Evolutionary conservation across 2,113 vertebrate species (phyloP), one percentile per base, ranked within the genome.

Genomic region (Clinocottus analis): DNA sequence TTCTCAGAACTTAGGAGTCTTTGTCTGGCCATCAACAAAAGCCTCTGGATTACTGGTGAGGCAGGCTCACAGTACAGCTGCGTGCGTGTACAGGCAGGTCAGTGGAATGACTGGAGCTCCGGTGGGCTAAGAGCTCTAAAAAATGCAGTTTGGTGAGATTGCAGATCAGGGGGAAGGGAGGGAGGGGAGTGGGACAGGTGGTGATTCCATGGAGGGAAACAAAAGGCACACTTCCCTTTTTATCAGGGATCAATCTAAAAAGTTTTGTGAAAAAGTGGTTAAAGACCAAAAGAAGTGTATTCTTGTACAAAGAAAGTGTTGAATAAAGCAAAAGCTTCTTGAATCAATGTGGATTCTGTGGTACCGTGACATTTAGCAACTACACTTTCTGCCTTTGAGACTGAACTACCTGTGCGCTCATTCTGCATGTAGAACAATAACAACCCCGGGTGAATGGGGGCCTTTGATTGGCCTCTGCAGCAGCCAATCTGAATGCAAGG

Each of bases 111-210:
- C 86, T 94, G 90, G 72, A 89, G 91, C 92, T 91, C 81, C 73
- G 92, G 93, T 94, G 93, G 93, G 92, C 89, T 90, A 89, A 94
- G 79, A 75, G 62, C 86, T 82, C 73, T 49, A 35, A 94, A 93
- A 93, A 95, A 95, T 95, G 95, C 84, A 80, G 94, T 94, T 92
- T 88, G 92, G 93, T 92, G 89, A 94, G 95, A 92, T 94, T 93
- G 77, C 87, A 92, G 91, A 92, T 92, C 85, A 88, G 76, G 16
- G 67, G 73, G 64, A 53, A 41, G 27, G 47, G 13, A 8, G 61
- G 41, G 64, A 16, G 64, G 77, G 27, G 62, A 45, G 77, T 17
- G 66, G 80, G 79, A 33, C 78, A 82, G 82, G 84, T 85, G 83
- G 85, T 90, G 85, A 90, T 60, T 82, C 59, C 80, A 41, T 70